Percentiles rank a stretch among this genome's conserved stretches.
phyloP scores from a whole-genome alignment of 2,113 vertebrate genomes.

The Prunella fulvescens region DNA sequence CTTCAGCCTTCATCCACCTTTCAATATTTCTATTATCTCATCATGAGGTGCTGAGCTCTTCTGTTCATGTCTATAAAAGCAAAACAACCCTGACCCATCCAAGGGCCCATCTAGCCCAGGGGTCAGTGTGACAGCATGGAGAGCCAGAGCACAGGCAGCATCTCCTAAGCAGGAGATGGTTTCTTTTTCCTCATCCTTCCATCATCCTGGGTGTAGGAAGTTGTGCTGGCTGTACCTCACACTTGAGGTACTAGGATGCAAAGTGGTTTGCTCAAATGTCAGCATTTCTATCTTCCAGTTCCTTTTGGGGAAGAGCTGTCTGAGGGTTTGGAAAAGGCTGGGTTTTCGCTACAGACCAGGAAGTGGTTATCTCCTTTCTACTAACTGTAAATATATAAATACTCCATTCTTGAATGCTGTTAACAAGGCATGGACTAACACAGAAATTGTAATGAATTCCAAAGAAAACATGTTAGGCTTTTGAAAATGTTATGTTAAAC shows the following conservation, averaged over 20 bases:
- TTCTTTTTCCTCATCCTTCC: background rate
- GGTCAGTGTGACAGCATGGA: background rate
- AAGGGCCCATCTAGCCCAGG: background rate
- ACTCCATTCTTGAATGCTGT: background rate
- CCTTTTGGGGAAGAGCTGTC: background rate
- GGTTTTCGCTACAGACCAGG: background rate
- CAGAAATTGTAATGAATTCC: background rate
- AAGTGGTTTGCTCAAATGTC: background rate
- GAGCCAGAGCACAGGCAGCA: background rate
- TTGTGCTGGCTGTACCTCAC: background rate
- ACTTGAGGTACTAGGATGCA: background rate
- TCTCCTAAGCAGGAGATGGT: background rate
- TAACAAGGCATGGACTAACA: background rate
- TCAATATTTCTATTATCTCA: background rate
- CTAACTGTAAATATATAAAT: background rate
- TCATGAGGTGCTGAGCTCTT: background rate
- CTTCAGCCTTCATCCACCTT: background rate
- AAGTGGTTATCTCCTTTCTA: background rate
- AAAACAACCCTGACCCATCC: background rate
- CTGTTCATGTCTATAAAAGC: background rate
- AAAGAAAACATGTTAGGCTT: background rate
- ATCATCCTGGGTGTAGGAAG: background rate
- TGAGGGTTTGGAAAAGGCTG: background rate
- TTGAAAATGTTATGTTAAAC: background rate
- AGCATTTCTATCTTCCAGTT: background rate